A percentile compares a stretch with the other conserved stretches of the same genome.
These are phyloP conservation scores for Etheostoma perlongum DNA, from an alignment of 2,797 vertebrate species.

Conservation along the genomic window DNA sequence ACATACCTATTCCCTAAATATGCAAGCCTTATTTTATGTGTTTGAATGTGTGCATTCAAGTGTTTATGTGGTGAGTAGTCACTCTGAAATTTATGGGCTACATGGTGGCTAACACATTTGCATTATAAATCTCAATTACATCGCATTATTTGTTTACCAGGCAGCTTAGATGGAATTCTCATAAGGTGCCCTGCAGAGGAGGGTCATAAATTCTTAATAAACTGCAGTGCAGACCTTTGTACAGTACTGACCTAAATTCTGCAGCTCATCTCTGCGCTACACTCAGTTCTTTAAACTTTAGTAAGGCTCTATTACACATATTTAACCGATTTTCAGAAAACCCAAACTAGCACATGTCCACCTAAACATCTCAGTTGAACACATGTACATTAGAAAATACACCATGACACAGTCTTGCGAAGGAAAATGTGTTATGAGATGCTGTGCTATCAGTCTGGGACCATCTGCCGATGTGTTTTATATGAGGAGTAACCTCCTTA, in stretches of 20 bases:
- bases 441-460: conserved; percentile 69
- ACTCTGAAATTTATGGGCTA: conserved; percentile 74
- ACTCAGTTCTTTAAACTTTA: conserved; percentile 80
- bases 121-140: conserved; percentile 86
- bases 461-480: conserved; percentile 80
- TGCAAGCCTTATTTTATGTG: conserved; percentile 61
- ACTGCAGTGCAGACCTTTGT: conserved; percentile 88
- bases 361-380: conserved; percentile 40
- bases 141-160: conserved; percentile 83
- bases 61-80: conserved; percentile 44
- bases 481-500: conserved; percentile 72
- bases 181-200: conserved; percentile 77
- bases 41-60: conserved; percentile 49
- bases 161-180: conserved; percentile 70
- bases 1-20: conserved; percentile 63
- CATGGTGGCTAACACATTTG: conserved; percentile 75
- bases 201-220: conserved; percentile 88
- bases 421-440: conserved; percentile 50
- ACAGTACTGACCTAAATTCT: conserved; percentile 83
- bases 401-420: conserved; percentile 12
- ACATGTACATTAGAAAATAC: conserved; percentile 30
- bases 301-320: conserved; percentile 78
- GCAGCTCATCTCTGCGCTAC: conserved; percentile 76
- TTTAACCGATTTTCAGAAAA: conserved; percentile 70
- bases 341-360: conserved; percentile 47